A percentile compares a stretch with the other conserved stretches of the same genome.
Conservation (phyloP, 2,797 vertebrate genomes). For the Rhinichthys osculus region DNA sequence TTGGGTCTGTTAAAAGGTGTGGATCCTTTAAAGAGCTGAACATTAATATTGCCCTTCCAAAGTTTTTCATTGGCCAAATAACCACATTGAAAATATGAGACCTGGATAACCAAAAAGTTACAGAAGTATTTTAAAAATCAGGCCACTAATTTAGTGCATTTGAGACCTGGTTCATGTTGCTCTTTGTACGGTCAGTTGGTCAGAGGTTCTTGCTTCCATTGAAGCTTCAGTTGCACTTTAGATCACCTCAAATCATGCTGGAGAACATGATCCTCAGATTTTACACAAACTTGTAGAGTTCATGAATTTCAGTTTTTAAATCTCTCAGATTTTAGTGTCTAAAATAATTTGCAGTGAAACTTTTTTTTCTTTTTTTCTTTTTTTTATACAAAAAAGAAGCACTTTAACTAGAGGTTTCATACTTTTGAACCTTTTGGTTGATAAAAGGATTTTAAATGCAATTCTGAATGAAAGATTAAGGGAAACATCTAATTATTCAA, state of each 20-base stretch:
- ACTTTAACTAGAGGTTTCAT: neutral
- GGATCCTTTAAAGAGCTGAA: neutral
- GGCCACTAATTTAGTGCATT: too few species aligned
- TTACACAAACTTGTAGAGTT: neutral
- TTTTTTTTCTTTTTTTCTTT: too few species aligned
- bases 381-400: neutral
- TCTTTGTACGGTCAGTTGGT: too few species aligned
- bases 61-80: neutral
- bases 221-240: neutral
- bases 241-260: neutral
- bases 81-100: neutral
- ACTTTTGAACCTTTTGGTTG: neutral
- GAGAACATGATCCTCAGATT: neutral
- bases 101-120: neutral
- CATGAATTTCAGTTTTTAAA: neutral
- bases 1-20: neutral
- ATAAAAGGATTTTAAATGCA: neutral
- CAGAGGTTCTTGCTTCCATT: neutral
- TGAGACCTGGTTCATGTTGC: too few species aligned
- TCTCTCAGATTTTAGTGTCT: too few species aligned
- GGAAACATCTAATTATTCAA: neutral
- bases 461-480: conserved; percentile 1
- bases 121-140: neutral
- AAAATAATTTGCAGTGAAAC: too few species aligned
- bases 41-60: neutral